phyloP scores from a whole-genome alignment of 1,140 invertebrate genomes.

The Penaeus chinensis region DNA sequence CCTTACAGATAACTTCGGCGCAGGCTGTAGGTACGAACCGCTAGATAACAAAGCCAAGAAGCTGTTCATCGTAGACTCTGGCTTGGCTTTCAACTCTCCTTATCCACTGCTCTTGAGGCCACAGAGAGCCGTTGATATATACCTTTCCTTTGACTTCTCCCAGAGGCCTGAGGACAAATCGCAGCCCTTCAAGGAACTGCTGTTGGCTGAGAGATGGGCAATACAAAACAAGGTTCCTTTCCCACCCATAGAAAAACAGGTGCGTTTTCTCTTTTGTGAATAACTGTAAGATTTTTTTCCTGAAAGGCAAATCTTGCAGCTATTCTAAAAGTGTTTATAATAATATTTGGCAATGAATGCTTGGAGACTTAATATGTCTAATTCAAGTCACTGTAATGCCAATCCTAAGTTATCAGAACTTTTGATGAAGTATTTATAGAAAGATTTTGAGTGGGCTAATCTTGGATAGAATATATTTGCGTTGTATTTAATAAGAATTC shows the following conservation, averaged over 20 bases:
- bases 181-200: constrained; percentile 71
- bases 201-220: constrained; percentile 71
- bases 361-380: not conserved
- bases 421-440: not conserved
- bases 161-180: constrained; percentile 68
- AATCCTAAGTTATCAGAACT: not conserved
- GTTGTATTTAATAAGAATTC: not conserved
- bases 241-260: constrained; percentile 69
- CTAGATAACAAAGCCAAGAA: constrained; percentile 69
- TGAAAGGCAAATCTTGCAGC: not conserved
- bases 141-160: constrained; percentile 72
- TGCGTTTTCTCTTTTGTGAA: constrained; percentile 40
- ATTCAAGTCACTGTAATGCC: not conserved
- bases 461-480: not conserved
- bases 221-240: constrained; percentile 69
- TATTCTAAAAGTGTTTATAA: no score
- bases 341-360: not conserved
- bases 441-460: not conserved
- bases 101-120: constrained; percentile 70
- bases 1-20: constrained; percentile 55
- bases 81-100: constrained; percentile 71
- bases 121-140: constrained; percentile 70
- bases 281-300: not conserved
- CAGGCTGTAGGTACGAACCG: constrained; percentile 55
- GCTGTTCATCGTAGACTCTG: constrained; percentile 71